Percentiles rank a stretch among this genome's conserved stretches.
Conservation (phyloP, 1,140 invertebrate genomes). For the Agrilus planipennis region DNA sequence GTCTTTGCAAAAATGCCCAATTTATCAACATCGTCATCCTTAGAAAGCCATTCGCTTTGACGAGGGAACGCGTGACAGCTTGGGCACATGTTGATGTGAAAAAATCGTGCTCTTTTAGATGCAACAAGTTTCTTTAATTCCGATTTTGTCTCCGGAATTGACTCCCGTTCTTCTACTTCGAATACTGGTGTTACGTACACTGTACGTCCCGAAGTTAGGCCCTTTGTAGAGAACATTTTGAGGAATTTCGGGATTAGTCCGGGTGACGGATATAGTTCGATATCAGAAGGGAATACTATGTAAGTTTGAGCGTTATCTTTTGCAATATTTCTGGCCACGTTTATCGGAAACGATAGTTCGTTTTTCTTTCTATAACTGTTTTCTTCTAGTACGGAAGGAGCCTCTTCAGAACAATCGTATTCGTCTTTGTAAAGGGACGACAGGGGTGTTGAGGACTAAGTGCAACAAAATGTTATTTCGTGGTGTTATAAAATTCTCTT, state of each 20-base stretch:
- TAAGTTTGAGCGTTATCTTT: conserved; percentile 21
- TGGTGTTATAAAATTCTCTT: too few species aligned
- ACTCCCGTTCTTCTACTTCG: conserved; percentile 31
- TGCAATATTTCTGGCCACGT: conserved; percentile 35
- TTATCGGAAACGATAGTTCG: conserved; percentile 33
- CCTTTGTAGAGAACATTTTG: conserved; percentile 22
- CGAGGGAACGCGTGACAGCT: conserved; percentile 38
- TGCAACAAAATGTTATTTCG: too few species aligned
- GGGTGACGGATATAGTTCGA: conserved; percentile 34
- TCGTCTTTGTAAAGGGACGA: conserved; percentile 2
- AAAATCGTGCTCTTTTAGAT: conserved; percentile 35
- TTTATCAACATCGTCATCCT: conserved; percentile 7
- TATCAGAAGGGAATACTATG: conserved; percentile 39
- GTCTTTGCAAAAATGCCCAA: conserved; percentile 19
- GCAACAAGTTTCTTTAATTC: conserved; percentile 32
- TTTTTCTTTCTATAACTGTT: conserved; percentile 6
- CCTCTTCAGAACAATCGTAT: conserved; percentile 2
- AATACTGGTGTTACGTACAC: conserved; percentile 34
- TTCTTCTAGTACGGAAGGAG: conserved; percentile 5
- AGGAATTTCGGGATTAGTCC: conserved; percentile 27
- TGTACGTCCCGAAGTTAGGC: too few species aligned
- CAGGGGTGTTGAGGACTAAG: too few species aligned
- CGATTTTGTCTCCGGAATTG: conserved; percentile 18
- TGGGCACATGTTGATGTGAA: conserved; percentile 43
- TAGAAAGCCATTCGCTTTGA: conserved; percentile 26